Evolutionary conservation across 1,140 invertebrate species (phyloP).

Genomic region (Gryllus bimaculatus): DNA sequence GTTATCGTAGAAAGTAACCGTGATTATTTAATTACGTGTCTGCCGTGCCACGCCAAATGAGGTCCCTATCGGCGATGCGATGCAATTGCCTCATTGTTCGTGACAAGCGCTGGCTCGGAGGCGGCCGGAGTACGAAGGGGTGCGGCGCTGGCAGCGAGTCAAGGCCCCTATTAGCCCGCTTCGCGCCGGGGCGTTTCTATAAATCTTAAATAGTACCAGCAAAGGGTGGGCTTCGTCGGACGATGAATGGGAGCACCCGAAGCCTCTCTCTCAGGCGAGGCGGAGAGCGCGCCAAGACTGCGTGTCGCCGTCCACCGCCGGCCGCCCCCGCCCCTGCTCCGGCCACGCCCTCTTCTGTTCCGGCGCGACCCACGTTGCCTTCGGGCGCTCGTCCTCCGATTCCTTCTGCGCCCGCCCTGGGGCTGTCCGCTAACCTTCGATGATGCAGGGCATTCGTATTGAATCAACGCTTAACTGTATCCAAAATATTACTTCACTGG

Average conservation of each 20-base stretch:
- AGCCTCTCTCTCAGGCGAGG: background rate
- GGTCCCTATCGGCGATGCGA: too few relatives aligned
- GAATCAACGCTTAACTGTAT: too few relatives aligned
- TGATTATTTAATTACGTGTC: too few relatives aligned
- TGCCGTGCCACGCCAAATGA: too few relatives aligned
- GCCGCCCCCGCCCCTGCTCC: too few relatives aligned
- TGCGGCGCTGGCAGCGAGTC: background rate
- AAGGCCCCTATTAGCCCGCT: background rate
- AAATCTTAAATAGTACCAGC: constrained; percentile 5
- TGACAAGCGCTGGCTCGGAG: background rate
- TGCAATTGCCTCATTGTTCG: background rate
- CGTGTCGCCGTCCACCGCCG: background rate
- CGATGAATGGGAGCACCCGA: background rate
- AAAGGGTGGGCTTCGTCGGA: background rate
- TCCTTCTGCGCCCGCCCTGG: too few relatives aligned
- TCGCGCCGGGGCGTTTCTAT: background rate
- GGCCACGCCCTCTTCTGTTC: background rate
- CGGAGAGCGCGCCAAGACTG: background rate
- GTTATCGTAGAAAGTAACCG: too few relatives aligned
- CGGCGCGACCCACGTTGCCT: background rate
- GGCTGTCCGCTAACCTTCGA: too few relatives aligned
- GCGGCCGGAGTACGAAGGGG: background rate
- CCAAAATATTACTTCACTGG: too few relatives aligned
- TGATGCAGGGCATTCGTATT: too few relatives aligned
- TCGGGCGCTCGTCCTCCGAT: too few relatives aligned